Conservation (phyloP, 2,113 vertebrate species). For the Callionymus lyra region DNA sequence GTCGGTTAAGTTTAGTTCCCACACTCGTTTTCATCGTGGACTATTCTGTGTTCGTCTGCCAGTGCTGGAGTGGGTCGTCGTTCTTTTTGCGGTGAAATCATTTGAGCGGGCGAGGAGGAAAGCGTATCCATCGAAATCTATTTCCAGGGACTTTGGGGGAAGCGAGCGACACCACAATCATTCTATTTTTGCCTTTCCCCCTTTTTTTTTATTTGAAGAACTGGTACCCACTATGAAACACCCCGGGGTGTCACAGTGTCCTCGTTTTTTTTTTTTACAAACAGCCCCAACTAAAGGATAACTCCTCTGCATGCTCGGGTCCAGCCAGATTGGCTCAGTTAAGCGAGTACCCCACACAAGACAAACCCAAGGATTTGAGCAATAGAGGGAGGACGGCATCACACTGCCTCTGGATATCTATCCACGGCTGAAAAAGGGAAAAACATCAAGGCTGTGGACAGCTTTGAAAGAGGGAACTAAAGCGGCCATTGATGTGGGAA, state of each 20-base stretch:
- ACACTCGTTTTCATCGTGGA: slow-evolving; percentile 41
- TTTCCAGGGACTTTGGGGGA: slow-evolving; percentile 54
- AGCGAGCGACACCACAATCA: slow-evolving; percentile 45
- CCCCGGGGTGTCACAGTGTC: slow-evolving; percentile 62
- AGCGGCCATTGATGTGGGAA: slow-evolving; percentile 58
- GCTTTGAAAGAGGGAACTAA: slow-evolving; percentile 56
- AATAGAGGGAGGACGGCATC: slow-evolving; percentile 40
- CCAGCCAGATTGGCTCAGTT: slow-evolving; percentile 64
- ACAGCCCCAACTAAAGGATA: slow-evolving; percentile 51
- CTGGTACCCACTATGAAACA: slow-evolving; percentile 53
- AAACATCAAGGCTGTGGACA: slow-evolving; percentile 54
- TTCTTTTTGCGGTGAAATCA: slow-evolving; percentile 33
- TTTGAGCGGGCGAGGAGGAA: slow-evolving; percentile 49
- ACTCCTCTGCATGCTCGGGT: slow-evolving; percentile 60
- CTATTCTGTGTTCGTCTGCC: slow-evolving; percentile 28
- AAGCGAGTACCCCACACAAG: slow-evolving; percentile 50
- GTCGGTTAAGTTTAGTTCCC: slow-evolving; percentile 27
- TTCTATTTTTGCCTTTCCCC: slow-evolving; percentile 23
- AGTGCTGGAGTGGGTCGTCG: slow-evolving; percentile 25
- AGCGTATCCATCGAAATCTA: slow-evolving; percentile 59
- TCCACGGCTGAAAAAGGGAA: slow-evolving; percentile 28
- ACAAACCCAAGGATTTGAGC: slow-evolving; percentile 53
- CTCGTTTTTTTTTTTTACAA: slow-evolving; percentile 64
- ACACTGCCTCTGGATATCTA: slow-evolving; percentile 58
- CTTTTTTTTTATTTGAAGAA: slow-evolving; percentile 37